A percentile compares a stretch with the other conserved stretches of the same genome.
phyloP scores from a whole-genome alignment of 2,888 invertebrate species.

The Eristalinus aeneus region DNA sequence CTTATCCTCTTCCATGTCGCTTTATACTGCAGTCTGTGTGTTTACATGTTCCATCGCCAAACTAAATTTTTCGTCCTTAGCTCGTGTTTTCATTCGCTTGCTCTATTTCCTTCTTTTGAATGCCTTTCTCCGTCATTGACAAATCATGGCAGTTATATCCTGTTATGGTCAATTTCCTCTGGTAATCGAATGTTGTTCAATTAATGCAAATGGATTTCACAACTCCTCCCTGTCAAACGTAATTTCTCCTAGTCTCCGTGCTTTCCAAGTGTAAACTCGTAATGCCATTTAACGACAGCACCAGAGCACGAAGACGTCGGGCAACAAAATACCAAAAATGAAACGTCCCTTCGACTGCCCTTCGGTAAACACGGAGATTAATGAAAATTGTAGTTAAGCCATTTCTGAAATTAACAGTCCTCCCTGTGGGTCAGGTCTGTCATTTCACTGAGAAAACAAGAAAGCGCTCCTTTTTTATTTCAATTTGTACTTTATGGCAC shows the following conservation, averaged over 20 bases:
- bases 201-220: background rate
- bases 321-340: background rate
- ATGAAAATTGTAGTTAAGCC: background rate
- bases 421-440: background rate
- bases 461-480: background rate
- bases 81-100: too few species aligned
- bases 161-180: background rate
- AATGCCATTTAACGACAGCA: background rate
- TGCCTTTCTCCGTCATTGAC: too few species aligned
- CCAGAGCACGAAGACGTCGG: background rate
- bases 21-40: too few species aligned
- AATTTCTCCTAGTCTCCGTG: background rate
- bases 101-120: too few species aligned
- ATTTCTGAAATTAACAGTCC: background rate
- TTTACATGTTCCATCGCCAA: too few species aligned
- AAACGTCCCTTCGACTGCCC: background rate
- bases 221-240: background rate
- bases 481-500: background rate
- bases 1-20: too few species aligned
- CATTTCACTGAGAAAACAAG: background rate
- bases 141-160: too few species aligned
- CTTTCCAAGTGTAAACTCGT: background rate
- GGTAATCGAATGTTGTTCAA: background rate
- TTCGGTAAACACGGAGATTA: background rate
- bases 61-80: too few species aligned